Evolutionary conservation across 2,888 invertebrate genomes (phyloP), one percentile per base, ranked within the genome.

Genomic region (Pyrrhosoma nymphula): DNA sequence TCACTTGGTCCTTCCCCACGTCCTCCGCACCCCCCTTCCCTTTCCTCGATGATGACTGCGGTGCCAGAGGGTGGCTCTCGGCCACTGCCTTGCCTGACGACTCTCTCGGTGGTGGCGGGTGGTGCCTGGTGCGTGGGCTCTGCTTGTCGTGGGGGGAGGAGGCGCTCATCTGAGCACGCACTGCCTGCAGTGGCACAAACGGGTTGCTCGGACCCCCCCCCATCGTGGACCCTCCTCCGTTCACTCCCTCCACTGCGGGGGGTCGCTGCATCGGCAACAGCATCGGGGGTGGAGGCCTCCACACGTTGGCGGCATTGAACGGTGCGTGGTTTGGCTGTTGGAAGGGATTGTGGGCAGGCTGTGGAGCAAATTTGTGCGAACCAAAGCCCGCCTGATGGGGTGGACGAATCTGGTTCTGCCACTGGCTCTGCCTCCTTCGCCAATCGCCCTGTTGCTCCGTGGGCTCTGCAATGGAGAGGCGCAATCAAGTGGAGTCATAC

Each of bases 171-270:
- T 97, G 97, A 95, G 97, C 97, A 95, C 97, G 97, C 88, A 97
- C 97, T 6, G 97, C 97, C 96, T 97, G 98, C 35, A 97, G 96
- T 0, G 98, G 98, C 60, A 97, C 97, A 96, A 98, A 97, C 0
- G 97, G 97, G 56, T 93, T 69, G 39, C 91, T 63, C 30, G 91
- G 4, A n/a, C n/a, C n/a, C 39, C 91, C 16, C 20, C 23, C 35
- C n/a, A 47, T 14, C 23, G 69, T 26, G 12, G 26, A 1, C 6
- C 14, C 47, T 35, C 69, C 39, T 10, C 69, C 14, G 0, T 20
- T 20, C 23, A 39, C 14, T 47, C 69, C 23, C 26, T 10, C 47
- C 26, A 39, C n/a, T 20, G 35, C 2, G 14, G 47, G 39, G 18
- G 63, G 63, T 16, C 30, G 39, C 18, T 63, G 39, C 2, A 14